phyloP scores from a whole-genome alignment of 1,140 invertebrate species.

The Ganaspis sp. region DNA sequence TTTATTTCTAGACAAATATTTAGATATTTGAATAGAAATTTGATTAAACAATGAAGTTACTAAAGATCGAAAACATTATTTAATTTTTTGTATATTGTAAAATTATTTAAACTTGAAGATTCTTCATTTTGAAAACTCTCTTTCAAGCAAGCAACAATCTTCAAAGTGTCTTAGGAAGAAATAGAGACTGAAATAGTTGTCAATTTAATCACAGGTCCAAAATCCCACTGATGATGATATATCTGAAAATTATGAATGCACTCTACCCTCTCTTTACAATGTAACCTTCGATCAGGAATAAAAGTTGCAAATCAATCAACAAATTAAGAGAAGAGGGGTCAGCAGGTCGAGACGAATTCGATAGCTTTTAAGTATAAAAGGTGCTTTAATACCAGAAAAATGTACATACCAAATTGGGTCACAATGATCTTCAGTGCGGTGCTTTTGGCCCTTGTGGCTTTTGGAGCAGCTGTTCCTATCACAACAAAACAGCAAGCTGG shows the following conservation, averaged over 20 bases:
- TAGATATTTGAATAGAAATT: too few relatives aligned
- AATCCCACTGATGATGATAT: background rate
- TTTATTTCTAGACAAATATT: too few relatives aligned
- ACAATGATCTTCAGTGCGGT: conserved; percentile 71
- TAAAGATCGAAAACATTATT: too few relatives aligned
- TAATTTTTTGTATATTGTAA: too few relatives aligned
- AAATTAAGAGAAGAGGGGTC: conserved; percentile 55
- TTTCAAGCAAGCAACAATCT: too few relatives aligned
- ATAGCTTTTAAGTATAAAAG: conserved; percentile 74
- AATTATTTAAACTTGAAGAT: too few relatives aligned
- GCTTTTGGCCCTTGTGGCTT: conserved; percentile 69
- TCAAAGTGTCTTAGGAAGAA: too few relatives aligned
- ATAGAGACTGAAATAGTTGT: too few relatives aligned
- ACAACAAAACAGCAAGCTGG: conserved; percentile 68
- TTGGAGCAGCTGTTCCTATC: conserved; percentile 64
- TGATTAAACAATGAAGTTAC: too few relatives aligned
- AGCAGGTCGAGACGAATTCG: conserved; percentile 65
- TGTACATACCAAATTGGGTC: conserved; percentile 66
- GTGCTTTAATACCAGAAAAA: conserved; percentile 21
- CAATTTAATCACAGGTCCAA: background rate
- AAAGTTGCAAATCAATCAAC: background rate
- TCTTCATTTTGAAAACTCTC: too few relatives aligned
- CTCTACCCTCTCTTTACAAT: background rate
- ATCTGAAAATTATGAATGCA: background rate
- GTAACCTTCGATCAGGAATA: conserved; percentile 55